Evolutionary conservation across 1,140 invertebrate genomes (phyloP), one percentile per base, ranked within the genome.

Genomic region (Drosophila leontia): DNA sequence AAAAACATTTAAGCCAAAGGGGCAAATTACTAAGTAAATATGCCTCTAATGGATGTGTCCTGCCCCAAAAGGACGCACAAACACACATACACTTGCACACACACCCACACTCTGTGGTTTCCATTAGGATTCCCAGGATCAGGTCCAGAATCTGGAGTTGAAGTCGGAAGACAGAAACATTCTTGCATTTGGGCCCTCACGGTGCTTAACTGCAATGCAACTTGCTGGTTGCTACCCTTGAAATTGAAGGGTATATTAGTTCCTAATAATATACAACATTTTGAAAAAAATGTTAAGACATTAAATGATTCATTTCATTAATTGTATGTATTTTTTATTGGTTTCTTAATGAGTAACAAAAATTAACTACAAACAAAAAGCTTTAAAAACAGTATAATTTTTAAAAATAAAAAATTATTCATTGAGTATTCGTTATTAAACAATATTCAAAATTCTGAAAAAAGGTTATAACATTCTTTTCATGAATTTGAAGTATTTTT

Each of bases 1-100:
- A 68, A 59, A 68, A 69, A 63, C 55, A 29, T 45, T 82, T 74
- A 51, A 53, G 48, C 37, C 60, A 39, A 70, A 70, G 58, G 67
- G 65, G 68, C 59, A 74, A 82, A 78, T 82, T 63, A 65, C 56
- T 60, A 69, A 62, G 61, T 75, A 82, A 78, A 78, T 63, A 56
- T 55, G 35, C 58, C 58, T 39, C 67, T 75, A 56, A 64, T 60
- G 64, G 64, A 68, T 47, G 41, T 67, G 63, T 67, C 34, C 44
- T 61, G 56, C 37, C 35, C 61, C 51, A 63, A 56, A 58, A 42
- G 48, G 17, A 23, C 29, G n/a, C 50, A 57, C 19, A 23, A 35
- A 65, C 61, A 57, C 1, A 64, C 7, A 47, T 11, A 12, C 50
- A 29, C 9, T 11, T 8, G 11, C 35, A 23, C 34, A 42, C 59